Conservation (phyloP, 2,888 invertebrate species). For the Macrosiphum euphorbiae region DNA sequence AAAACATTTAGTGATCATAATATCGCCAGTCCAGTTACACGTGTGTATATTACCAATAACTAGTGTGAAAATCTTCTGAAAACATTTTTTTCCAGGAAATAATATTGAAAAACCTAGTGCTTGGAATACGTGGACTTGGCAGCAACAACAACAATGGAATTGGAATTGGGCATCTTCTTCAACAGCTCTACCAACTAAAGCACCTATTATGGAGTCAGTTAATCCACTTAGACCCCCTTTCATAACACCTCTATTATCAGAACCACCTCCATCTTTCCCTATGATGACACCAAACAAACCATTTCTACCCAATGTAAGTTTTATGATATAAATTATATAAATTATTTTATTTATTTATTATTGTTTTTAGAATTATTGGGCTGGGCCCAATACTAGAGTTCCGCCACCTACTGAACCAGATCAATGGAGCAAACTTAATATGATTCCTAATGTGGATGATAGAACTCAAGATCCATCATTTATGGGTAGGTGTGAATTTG, state of each 20-base stretch:
- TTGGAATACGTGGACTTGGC: constrained; percentile 61
- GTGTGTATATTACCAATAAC: constrained; percentile 7
- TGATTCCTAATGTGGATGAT: constrained; percentile 42
- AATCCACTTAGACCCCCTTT: constrained; percentile 52
- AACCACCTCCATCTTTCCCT: constrained; percentile 52
- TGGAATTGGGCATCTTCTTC: constrained; percentile 59
- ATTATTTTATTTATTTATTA: not conserved
- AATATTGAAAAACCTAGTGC: constrained; percentile 55
- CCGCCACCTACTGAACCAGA: constrained; percentile 50
- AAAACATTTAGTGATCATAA: constrained; percentile 67
- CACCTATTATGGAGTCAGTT: constrained; percentile 43
- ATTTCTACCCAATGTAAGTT: constrained; percentile 42
- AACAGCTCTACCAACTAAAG: constrained; percentile 5
- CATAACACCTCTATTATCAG: constrained; percentile 24
- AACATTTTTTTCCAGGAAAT: constrained; percentile 40
- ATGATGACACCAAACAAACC: constrained; percentile 41
- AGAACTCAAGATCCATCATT: constrained; percentile 46
- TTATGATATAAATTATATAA: not conserved
- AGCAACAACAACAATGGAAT: constrained; percentile 62
- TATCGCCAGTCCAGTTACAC: not conserved
- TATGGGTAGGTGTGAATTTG: constrained; percentile 26
- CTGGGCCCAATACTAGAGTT: constrained; percentile 29
- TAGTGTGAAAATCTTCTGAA: not conserved
- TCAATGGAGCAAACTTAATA: constrained; percentile 52
- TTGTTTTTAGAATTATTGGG: constrained; percentile 54